These are phyloP conservation scores for Cryptomyrus ogoouensis DNA, from an alignment of 2,113 vertebrate genomes.

Conservation along the genomic window DNA sequence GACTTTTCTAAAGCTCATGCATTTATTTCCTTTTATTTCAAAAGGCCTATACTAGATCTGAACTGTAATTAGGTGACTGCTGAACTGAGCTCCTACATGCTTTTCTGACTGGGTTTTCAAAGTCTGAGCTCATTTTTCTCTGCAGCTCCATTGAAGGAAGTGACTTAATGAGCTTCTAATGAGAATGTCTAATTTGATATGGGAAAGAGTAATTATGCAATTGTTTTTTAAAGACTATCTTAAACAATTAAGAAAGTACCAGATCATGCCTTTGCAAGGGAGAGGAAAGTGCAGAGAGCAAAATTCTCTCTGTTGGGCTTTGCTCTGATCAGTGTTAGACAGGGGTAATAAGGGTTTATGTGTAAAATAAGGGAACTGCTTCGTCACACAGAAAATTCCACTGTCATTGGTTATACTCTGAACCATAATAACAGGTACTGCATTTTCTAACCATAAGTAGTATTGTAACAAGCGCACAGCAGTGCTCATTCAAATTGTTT, in stretches of 20 bases:
- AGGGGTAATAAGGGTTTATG: slow-evolving; percentile 14
- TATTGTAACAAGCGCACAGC: not conserved
- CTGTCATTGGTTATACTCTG: not conserved
- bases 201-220: slow-evolving; percentile 36
- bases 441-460: not conserved
- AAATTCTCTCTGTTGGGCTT: not conserved
- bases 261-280: slow-evolving; percentile 21
- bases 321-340: slow-evolving; percentile 1
- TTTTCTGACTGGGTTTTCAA: not conserved
- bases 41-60: not conserved
- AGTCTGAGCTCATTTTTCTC: slow-evolving; percentile 26
- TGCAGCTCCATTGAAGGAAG: slow-evolving; percentile 27
- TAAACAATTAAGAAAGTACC: slow-evolving; percentile 34
- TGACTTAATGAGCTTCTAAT: slow-evolving; percentile 44
- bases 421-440: not conserved
- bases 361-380: not conserved
- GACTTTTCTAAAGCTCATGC: not conserved
- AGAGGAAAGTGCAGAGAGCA: slow-evolving; percentile 5
- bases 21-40: not conserved
- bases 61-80: not conserved
- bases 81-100: not conserved
- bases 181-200: slow-evolving; percentile 40
- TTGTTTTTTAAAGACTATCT: slow-evolving; percentile 40
- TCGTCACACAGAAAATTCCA: not conserved
- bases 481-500: not conserved